A percentile compares a stretch with the other conserved stretches of the same genome.
Conservation (phyloP, 1,140 invertebrate species). For the Copidosoma floridanum region DNA sequence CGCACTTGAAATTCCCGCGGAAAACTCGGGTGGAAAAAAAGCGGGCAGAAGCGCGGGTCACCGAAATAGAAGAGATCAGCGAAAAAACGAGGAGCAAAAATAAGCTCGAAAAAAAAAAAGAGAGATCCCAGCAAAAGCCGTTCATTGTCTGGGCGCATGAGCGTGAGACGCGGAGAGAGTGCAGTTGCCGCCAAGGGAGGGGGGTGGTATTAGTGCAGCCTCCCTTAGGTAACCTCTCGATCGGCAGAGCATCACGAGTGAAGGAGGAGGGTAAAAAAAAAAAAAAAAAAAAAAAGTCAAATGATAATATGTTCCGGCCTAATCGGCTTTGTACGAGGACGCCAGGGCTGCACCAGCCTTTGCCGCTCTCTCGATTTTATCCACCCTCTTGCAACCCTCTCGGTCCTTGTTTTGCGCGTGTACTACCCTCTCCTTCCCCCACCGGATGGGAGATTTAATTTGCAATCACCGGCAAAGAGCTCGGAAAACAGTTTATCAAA, state of each 20-base stretch:
- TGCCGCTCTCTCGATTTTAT: neutral
- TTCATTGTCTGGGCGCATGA: slow-evolving; percentile 3
- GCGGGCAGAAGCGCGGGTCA: too few relatives aligned
- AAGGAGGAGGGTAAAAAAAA: neutral
- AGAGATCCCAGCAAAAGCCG: neutral
- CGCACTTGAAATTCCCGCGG: too few relatives aligned
- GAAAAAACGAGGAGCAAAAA: neutral
- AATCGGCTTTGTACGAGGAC: slow-evolving; percentile 44
- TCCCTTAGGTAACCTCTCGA: neutral
- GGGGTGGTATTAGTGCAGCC: slow-evolving; percentile 1
- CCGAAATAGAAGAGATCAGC: too few relatives aligned
- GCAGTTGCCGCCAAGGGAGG: slow-evolving; percentile 1
- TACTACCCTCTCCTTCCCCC: slow-evolving; percentile 29
- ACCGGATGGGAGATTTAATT: slow-evolving; percentile 49
- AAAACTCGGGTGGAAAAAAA: neutral
- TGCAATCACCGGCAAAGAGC: slow-evolving; percentile 47
- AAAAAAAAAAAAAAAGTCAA: slow-evolving; percentile 39
- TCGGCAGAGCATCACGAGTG: slow-evolving; percentile 10
- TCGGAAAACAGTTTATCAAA: slow-evolving; percentile 52
- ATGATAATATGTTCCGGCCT: slow-evolving; percentile 46
- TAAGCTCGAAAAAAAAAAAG: neutral
- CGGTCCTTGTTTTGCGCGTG: slow-evolving; percentile 21
- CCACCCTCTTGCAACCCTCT: neutral
- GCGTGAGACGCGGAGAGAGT: slow-evolving; percentile 6
- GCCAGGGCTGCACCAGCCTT: neutral